Base-by-base conservation (phyloP, 2,888 invertebrate genomes). In the Ochropleura leucogaster region DNA sequence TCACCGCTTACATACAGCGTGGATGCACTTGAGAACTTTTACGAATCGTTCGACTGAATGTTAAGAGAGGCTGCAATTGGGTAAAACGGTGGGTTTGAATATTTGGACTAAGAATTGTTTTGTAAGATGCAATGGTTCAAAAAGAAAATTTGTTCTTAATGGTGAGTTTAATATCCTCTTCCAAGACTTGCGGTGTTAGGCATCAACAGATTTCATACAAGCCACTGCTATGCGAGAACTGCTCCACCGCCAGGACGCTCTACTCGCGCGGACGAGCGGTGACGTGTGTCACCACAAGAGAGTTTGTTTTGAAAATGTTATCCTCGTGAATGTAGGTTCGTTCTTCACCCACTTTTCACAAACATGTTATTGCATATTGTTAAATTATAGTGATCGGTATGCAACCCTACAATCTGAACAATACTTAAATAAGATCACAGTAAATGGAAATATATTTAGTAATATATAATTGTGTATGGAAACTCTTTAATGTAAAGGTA, bases 1-100 rank as follows among this genome's bases (percentile, higher is more conserved):
- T 86, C 83, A 87, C 75, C 74, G 78, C 75, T 86, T 86, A 85
- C 81, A 82, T 74, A 74, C 72, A 64, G 74, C 64, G 74, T 66
- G 82, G 75, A 83, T 85, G 85, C 85, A 83, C 85, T 85, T 51
- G 83, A 74, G 72, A 87, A 87, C 77, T 86, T 87, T 79, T 78
- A 77, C 64, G 68, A 74, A 72, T 69, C 79, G 69, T 62, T 82
- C 72, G 47, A 70, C 69, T 64, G 67, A 69, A 85, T 65, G 76
- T 68, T 60, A 49, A 67, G 46, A 46, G 53, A 69, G 59, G 49
- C 57, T 47, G 59, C 57, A 57, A 63, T n/a, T 42, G 55, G 14
- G 20, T 47, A 16, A 65, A 14, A 42, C 16, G 47, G 14, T 16
- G 18, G 18, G 53, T 40, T 59, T 57, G 40, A 20, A 60, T 65